Base-by-base conservation (phyloP, 2,888 invertebrate genomes). In the Dioctria linearis region DNA sequence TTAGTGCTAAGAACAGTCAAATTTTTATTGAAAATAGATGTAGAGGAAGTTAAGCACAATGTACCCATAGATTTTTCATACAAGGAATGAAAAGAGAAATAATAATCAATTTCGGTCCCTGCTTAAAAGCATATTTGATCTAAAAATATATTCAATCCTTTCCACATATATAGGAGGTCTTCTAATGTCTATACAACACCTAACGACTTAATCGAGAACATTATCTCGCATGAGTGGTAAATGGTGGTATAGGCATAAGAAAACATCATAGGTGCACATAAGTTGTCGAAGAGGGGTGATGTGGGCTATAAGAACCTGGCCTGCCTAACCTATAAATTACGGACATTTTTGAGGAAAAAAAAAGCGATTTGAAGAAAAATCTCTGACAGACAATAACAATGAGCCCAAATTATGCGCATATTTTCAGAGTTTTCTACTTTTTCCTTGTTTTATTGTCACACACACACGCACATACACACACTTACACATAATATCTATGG, bases 331-430 rank as follows among this genome's bases (percentile, higher is more conserved):
- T 69, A 69, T 69, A 69, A 69, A 69, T 69, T 69, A 49, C 54
- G 51, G 69, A 25, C 67, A n/a, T 51, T 69, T 39, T 69, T 11
- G 69, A 69, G 49, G 69, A 11, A 39, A 51, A 69, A 69, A 49
- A 69, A 69, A 69, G 51, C 69, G 69, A 69, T 69, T 69, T 69
- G 51, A 37, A 51, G 49, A 69, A 54, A 25, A 49, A 51, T 69
- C 51, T 51, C 69, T 69, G 43, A 43, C 69, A 69, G 69, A 69
- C 51, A 69, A 69, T 51, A 69, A 69, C 69, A 69, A 51, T 69
- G 69, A 69, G 69, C 51, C 51, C 37, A 69, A 69, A 69, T 69
- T 69, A 69, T 69, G 69, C 69, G 69, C 69, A 69, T 69, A 69
- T 69, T 69, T 69, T 69, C 69, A 25, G 25, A 51, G 51, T 43